Percentiles rank a stretch among this genome's conserved stretches.
Evolutionary conservation across 2,888 invertebrate species (phyloP).

Genomic region (Conops quadrifasciatus): DNA sequence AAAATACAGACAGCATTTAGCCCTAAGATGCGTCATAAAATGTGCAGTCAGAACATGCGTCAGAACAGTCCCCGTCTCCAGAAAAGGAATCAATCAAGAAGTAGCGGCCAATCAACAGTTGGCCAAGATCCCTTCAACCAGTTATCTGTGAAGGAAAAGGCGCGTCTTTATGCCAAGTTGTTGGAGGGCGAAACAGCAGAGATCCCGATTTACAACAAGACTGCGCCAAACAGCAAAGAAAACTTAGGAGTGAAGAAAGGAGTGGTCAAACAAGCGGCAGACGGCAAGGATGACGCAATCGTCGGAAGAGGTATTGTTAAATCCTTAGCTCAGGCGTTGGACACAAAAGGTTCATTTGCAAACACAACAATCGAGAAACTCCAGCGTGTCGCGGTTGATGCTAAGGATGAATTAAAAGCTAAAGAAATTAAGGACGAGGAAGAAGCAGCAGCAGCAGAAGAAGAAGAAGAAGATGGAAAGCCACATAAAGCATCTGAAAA

Average conservation of each 20-base stretch:
- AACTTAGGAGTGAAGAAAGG: conserved; percentile 50
- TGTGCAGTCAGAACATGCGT: too few relatives aligned
- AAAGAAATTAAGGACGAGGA: too few relatives aligned
- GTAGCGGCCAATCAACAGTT: conserved; percentile 52
- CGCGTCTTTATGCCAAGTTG: conserved; percentile 55
- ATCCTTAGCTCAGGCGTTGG: conserved; percentile 50
- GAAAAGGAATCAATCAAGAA: conserved; percentile 29
- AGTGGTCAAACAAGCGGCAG: conserved; percentile 47
- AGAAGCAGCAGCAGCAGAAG: too few relatives aligned
- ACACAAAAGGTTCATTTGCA: conserved; percentile 48
- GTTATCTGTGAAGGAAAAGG: conserved; percentile 60
- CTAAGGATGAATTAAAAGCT: not conserved
- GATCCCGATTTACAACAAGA: too few relatives aligned
- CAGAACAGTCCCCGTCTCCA: conserved; percentile 42
- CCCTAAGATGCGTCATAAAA: conserved; percentile 34
- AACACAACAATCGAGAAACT: conserved; percentile 6
- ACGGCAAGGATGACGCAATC: conserved; percentile 51
- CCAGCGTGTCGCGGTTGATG: not conserved
- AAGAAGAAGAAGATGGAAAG: too few relatives aligned
- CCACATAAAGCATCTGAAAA: too few relatives aligned
- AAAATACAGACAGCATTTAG: conserved; percentile 29
- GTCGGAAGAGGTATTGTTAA: conserved; percentile 53
- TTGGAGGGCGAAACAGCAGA: too few relatives aligned
- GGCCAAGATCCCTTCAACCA: conserved; percentile 58
- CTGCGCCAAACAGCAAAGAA: conserved; percentile 52